Evolutionary conservation across 2,113 vertebrate genomes (phyloP), one percentile per base, ranked within the genome.

Genomic region (Ceyx margarethae): DNA sequence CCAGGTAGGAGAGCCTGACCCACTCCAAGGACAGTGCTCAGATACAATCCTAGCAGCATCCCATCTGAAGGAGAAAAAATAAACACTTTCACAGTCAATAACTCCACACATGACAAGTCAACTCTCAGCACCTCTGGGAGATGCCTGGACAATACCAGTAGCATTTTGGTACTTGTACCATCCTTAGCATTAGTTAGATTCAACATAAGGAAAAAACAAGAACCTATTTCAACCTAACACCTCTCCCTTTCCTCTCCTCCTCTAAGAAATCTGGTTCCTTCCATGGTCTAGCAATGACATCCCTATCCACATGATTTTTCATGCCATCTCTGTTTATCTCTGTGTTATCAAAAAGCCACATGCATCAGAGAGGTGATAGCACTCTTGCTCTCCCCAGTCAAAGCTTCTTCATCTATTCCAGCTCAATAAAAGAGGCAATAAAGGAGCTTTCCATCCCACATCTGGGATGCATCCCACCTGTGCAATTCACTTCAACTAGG

Each of bases 391-490:
- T 91, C 35, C 51, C 45, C 57, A 80, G 67, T 10, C 58, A 68
- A 62, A 60, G 33, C 40, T 66, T 22, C 48, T 79, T 74, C 57
- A 79, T 74, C 46, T 77, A 51, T 80, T 77, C 29, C 60, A 85
- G 37, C 33, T 80, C 37, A 60, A 60, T 56, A 87, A 73, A 72
- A 81, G 13, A 73, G 10, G 12, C 28, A 91, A 51, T 58, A 94
- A 93, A 80, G 33, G 26, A 92, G 75, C 7, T 80, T 73, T 60
- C 48, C 46, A 82, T 42, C 40, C 43, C 42, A 60, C 73, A 78
- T 83, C 67, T 72, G 81, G 81, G 73, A 86, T 81, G 33, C 21
- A 62, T 62, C 73, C 80, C n/a, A 87, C 72, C 81, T 94, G 64
- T 60, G 11, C 57, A 58, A 67, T 85, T 94, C 91, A 31, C 57